Evolutionary conservation across 2,113 vertebrate genomes (phyloP), one percentile per base, ranked within the genome.

Genomic region (Mustela lutreola): DNA sequence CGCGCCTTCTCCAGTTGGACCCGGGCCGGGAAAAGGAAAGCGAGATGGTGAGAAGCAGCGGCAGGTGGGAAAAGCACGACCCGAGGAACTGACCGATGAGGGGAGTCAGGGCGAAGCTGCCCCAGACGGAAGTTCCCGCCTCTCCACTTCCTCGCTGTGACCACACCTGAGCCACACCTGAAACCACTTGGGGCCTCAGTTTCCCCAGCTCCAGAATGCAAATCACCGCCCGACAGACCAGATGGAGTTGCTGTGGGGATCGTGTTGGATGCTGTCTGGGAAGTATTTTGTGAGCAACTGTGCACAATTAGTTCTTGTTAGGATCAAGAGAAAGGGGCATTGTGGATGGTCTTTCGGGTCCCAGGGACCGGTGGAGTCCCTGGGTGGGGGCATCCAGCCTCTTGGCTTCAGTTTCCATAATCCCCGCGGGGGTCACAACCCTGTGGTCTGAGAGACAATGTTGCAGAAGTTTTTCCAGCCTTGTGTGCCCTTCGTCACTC

Each of bases 281-380:
- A 82, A 82, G 45, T 79, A 53, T 42, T 85, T 33, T 58, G 58
- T 95, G 85, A 86, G 89, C 63, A 60, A 15, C 39, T 48, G 62
- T 65, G 70, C 81, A 89, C 82, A 89, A 50, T 87, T 60, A 50
- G 53, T 78, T 91, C 81, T 85, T 93, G 60, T 85, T 88, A 53
- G 1, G 26, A 62, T 89, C n/a, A 45, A 86, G 56, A 96, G 97
- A 97, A 89, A 95, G 84, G 85, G 79, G 39, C 94, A 58, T 89
- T 97, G 85, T 92, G 73, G 90, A 67, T 78, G 65, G 70, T 33
- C 83, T 95, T 36, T 28, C 2, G 1, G 70, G 95, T 83, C 92
- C 48, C 42, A 33, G 79, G 70, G n/a, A 2, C 53, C 24, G 60
- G 26, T 5, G n/a, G 45, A 31, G 70, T 36, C 81, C 70, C 70